Conservation (phyloP, 2,888 invertebrate species). For the Strigamia crassipes region DNA sequence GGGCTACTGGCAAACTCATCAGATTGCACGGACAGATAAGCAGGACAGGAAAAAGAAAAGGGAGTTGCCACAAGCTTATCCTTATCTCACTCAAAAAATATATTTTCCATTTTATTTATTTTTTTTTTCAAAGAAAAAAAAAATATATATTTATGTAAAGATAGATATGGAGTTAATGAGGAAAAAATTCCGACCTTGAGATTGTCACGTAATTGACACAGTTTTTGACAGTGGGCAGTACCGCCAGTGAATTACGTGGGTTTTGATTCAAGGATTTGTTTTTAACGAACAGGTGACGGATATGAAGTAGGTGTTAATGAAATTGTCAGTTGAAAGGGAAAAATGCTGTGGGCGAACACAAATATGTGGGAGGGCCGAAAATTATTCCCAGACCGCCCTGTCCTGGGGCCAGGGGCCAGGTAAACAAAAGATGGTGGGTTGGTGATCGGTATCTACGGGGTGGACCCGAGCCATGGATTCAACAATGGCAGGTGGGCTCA, state of each 20-base stretch:
- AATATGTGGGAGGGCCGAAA: constrained; percentile 8
- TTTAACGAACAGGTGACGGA: neutral
- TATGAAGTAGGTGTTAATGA: neutral
- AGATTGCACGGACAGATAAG: constrained; percentile 44
- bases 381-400: constrained; percentile 16
- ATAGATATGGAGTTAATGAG: too few species aligned
- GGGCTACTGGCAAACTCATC: constrained; percentile 43
- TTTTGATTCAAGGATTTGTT: neutral
- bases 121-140: neutral
- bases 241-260: neutral
- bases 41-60: constrained; percentile 36
- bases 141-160: too few species aligned
- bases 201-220: neutral
- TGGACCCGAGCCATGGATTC: constrained; percentile 15
- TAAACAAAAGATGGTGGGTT: constrained; percentile 11
- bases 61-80: constrained; percentile 14
- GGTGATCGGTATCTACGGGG: neutral
- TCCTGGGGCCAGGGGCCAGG: constrained; percentile 10
- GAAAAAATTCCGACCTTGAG: neutral
- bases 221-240: neutral
- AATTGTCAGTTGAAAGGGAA: neutral
- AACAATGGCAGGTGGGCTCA: constrained; percentile 2
- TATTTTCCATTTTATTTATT: neutral
- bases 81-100: constrained; percentile 12
- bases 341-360: constrained; percentile 6